Percentiles rank a stretch among this genome's conserved stretches.
These are phyloP conservation scores for Geococcyx californianus DNA, from an alignment of 2,113 vertebrate genomes.

Conservation along the genomic window DNA sequence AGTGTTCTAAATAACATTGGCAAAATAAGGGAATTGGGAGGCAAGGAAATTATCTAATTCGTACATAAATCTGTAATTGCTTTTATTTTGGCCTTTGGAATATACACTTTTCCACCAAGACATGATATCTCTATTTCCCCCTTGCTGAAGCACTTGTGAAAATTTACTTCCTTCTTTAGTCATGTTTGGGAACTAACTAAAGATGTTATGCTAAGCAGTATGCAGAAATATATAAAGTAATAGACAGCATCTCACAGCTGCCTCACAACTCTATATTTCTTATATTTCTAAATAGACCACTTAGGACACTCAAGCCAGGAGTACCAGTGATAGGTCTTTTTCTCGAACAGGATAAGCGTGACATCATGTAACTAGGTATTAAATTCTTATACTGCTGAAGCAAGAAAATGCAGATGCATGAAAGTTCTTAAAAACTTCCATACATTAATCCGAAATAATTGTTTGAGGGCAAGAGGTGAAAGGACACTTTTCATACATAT, in stretches of 20 bases:
- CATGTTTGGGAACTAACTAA: not conserved
- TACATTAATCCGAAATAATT: not conserved
- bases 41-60: not conserved
- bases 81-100: not conserved
- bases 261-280: not conserved
- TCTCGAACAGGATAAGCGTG: not conserved
- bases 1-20: not conserved
- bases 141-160: not conserved
- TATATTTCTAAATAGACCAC: not conserved
- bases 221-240: not conserved
- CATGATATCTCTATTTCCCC: not conserved
- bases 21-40: not conserved
- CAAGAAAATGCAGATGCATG: not conserved
- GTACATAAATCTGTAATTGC: not conserved
- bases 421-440: not conserved
- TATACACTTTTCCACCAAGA: not conserved
- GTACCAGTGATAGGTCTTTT: not conserved
- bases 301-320: not conserved
- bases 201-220: not conserved
- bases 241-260: not conserved
- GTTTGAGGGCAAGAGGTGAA: not conserved
- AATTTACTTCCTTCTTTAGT: not conserved
- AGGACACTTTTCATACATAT: not conserved
- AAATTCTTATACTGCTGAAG: not conserved
- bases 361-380: not conserved